phyloP scores from a whole-genome alignment of 2,797 vertebrate genomes.

The Buphagus erythrorhynchus region DNA sequence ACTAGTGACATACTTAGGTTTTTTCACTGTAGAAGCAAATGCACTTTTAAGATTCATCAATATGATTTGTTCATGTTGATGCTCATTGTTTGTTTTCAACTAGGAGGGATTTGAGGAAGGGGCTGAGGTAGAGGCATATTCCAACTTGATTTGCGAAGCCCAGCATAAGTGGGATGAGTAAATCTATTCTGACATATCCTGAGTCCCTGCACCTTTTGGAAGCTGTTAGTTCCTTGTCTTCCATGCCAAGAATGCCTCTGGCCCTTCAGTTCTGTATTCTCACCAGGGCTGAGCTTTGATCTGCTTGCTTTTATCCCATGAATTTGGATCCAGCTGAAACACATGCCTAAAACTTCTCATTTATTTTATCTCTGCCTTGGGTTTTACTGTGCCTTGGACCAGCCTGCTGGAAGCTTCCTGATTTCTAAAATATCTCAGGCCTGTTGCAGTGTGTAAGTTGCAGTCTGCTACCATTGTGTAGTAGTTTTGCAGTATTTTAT shows the following conservation, averaged over 20 bases:
- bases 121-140: not conserved
- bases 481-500: not conserved
- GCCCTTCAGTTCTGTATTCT: not conserved
- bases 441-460: not conserved
- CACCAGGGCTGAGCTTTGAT: not conserved
- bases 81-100: not conserved
- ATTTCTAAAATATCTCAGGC: not conserved
- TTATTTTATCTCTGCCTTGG: not conserved
- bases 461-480: not conserved
- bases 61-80: not conserved
- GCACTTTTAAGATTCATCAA: not conserved
- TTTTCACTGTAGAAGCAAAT: not conserved
- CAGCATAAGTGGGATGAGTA: not conserved
- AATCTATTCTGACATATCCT: not conserved
- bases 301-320: not conserved
- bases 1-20: not conserved
- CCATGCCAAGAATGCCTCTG: not conserved
- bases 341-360: not conserved
- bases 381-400: not conserved
- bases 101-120: not conserved
- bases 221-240: not conserved
- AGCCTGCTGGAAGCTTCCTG: not conserved
- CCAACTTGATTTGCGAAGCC: not conserved
- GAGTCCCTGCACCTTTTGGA: not conserved
- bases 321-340: not conserved